phyloP scores from a whole-genome alignment of 2,797 vertebrate species.

The Pogoniulus pusillus region DNA sequence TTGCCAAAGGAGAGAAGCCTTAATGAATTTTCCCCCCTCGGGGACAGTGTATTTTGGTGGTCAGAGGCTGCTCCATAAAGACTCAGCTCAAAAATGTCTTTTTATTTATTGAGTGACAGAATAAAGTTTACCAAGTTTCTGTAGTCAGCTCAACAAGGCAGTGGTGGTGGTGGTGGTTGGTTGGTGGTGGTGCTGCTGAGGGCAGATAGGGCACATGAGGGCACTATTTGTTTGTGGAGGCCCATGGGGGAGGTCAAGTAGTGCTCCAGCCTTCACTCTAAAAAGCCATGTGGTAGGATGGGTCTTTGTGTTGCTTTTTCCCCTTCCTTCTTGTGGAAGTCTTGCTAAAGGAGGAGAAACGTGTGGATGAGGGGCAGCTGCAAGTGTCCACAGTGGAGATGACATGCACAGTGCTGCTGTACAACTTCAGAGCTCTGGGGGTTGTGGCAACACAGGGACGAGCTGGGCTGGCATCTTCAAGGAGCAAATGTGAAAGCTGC shows the following conservation, averaged over 20 bases:
- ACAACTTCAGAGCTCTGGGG: not conserved
- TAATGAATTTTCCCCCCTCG: not conserved
- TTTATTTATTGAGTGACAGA: not conserved
- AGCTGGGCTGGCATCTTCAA: not conserved
- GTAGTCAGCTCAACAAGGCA: not conserved
- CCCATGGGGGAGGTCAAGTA: rapidly evolving
- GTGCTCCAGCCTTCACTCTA: not conserved
- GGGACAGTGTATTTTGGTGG: not conserved
- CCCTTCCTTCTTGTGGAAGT: not conserved
- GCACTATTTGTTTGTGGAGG: not conserved
- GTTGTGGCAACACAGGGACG: not conserved
- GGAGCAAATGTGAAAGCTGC: not conserved
- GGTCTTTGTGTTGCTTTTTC: not conserved
- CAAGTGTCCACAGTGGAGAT: not conserved
- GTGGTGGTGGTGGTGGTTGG: rapidly evolving
- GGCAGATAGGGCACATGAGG: rapidly evolving
- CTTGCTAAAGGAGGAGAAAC: not conserved
- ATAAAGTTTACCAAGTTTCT: not conserved
- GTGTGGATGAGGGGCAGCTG: too few relatives aligned
- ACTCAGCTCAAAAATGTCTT: not conserved
- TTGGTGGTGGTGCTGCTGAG: rapidly evolving
- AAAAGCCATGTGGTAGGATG: rapidly evolving
- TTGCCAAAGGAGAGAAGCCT: not conserved
- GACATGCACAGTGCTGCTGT: not conserved
- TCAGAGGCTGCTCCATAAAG: not conserved